Evolutionary conservation across 2,888 invertebrate species (phyloP).

Genomic region (Drosophila ezoana): DNA sequence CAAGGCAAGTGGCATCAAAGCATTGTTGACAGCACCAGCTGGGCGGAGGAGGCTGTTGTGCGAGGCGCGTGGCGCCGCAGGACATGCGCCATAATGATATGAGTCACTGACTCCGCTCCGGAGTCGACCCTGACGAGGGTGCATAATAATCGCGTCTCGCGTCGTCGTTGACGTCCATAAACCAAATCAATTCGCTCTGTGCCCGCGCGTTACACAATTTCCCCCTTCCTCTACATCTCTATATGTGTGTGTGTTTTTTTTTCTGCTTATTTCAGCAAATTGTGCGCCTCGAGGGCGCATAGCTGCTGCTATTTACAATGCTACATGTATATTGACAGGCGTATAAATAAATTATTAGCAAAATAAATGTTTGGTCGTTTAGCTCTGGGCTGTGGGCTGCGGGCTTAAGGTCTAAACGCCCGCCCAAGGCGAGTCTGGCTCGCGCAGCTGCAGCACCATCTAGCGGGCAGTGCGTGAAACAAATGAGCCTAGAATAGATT

Average conservation of each 20-base stretch:
- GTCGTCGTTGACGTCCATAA: conserved; percentile 75
- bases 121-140: conserved; percentile 48
- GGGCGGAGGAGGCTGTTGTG: background rate
- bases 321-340: conserved; percentile 73
- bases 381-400: conserved; percentile 48
- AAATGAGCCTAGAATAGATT: conserved; percentile 32
- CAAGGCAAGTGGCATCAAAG: conserved; percentile 54
- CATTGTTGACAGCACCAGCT: conserved; percentile 21
- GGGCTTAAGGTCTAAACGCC: conserved; percentile 10
- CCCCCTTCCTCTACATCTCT: conserved; percentile 15
- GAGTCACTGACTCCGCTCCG: conserved; percentile 68
- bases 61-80: conserved; percentile 70
- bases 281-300: conserved; percentile 62
- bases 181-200: conserved; percentile 72
- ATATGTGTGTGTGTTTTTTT: conserved; percentile 20
- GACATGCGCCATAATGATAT: conserved; percentile 77
- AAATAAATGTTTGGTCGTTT: conserved; percentile 80
- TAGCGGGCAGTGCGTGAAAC: conserved; percentile 16
- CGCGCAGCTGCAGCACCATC: conserved; percentile 30
- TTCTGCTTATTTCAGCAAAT: conserved; percentile 78
- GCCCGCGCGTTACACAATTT: conserved; percentile 36
- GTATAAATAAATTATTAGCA: conserved; percentile 80
- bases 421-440: background rate
- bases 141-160: conserved; percentile 74
- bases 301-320: conserved; percentile 48